Evolutionary conservation across 2,888 invertebrate genomes (phyloP).

Genomic region (Apotomis betuletana): DNA sequence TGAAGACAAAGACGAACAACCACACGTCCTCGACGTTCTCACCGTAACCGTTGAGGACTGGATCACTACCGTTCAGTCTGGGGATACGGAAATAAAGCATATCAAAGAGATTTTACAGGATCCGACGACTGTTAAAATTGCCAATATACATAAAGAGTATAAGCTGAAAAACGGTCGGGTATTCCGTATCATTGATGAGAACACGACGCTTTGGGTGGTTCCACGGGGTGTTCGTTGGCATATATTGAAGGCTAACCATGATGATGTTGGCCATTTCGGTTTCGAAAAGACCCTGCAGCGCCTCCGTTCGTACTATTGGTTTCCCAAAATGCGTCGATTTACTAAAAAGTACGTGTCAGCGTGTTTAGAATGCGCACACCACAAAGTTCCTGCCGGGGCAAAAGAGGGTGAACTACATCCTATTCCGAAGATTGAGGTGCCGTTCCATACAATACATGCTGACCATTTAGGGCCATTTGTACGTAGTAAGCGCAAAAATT

Average conservation of each 20-base stretch:
- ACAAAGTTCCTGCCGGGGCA: not conserved
- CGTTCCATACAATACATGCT: constrained; percentile 52
- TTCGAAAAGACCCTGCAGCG: constrained; percentile 47
- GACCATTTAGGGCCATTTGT: constrained; percentile 53
- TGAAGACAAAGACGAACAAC: not conserved
- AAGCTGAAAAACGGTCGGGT: constrained; percentile 34
- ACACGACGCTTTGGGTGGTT: constrained; percentile 41
- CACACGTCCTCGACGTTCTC: constrained; percentile 27
- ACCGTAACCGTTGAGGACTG: constrained; percentile 21
- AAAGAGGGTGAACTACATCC: too few species aligned
- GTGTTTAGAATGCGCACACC: not conserved
- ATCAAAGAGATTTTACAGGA: constrained; percentile 7
- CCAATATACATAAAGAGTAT: constrained; percentile 10
- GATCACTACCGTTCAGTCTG: constrained; percentile 40
- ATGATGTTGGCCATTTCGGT: constrained; percentile 49
- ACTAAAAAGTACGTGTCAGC: constrained; percentile 1
- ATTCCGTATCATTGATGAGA: constrained; percentile 12
- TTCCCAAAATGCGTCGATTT: constrained; percentile 37
- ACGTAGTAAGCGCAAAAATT: constrained; percentile 44
- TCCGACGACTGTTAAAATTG: not conserved
- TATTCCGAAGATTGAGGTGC: too few species aligned
- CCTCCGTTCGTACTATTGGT: constrained; percentile 17
- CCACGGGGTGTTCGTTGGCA: constrained; percentile 46
- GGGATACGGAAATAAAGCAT: constrained; percentile 17
- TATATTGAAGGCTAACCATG: constrained; percentile 45